Conservation (phyloP, 1,140 invertebrate species). For the Atta texana region DNA sequence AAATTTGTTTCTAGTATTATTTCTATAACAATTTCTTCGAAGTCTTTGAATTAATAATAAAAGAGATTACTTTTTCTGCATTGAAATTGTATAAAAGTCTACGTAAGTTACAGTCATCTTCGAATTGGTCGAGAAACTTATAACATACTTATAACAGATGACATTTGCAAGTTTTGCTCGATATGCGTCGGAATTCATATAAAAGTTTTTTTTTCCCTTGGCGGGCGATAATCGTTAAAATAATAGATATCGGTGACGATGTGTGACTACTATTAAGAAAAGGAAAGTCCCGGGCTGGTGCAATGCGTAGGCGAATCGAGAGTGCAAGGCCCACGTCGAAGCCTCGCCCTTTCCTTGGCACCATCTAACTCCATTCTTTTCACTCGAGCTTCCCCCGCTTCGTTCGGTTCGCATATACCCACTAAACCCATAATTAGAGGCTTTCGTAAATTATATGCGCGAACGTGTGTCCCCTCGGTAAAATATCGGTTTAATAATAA, state of each 20-base stretch:
- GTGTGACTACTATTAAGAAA: conserved; percentile 75
- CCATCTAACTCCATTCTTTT: conserved; percentile 74
- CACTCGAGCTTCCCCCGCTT: conserved; percentile 71
- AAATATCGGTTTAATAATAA: conserved; percentile 87
- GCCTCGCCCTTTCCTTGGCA: conserved; percentile 83
- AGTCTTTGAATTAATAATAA: not conserved
- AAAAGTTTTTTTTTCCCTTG: not conserved
- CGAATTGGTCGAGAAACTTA: conserved; percentile 25
- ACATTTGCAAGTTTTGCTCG: not conserved
- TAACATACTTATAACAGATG: not conserved
- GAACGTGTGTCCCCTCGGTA: conserved; percentile 86
- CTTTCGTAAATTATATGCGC: conserved; percentile 86
- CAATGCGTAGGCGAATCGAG: conserved; percentile 84
- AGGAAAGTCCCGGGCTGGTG: conserved; percentile 71
- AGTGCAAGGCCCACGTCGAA: conserved; percentile 73
- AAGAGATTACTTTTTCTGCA: not conserved
- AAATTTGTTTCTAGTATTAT: not conserved
- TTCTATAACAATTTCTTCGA: not conserved
- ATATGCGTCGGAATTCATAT: conserved; percentile 6
- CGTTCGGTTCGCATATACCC: conserved; percentile 69
- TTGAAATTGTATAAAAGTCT: not conserved
- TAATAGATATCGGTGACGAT: conserved; percentile 24
- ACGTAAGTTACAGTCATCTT: not conserved
- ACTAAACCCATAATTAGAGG: conserved; percentile 86
- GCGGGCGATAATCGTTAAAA: conserved; percentile 25